Evolutionary conservation across 2,797 vertebrate genomes (phyloP).

Genomic region (Ctenopoma kingsleyae): DNA sequence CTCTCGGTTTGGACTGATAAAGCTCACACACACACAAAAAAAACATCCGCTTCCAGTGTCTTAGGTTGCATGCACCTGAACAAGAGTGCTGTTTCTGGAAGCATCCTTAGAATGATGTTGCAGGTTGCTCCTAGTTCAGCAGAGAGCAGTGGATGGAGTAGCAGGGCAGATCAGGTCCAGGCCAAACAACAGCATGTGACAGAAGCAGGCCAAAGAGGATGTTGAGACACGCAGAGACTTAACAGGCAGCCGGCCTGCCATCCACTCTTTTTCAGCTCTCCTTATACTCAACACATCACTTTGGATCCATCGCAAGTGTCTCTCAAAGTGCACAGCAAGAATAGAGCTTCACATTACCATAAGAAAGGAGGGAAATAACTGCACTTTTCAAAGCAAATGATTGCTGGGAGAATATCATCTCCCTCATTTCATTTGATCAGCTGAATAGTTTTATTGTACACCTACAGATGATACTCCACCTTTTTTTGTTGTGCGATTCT

Average conservation of each 20-base stretch:
- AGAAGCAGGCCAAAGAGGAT: slow-evolving; percentile 85
- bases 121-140: slow-evolving; percentile 67
- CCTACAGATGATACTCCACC: slow-evolving; percentile 46
- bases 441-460: slow-evolving; percentile 47
- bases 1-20: slow-evolving; percentile 51
- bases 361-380: slow-evolving; percentile 39
- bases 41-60: slow-evolving; percentile 46
- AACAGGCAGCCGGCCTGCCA: slow-evolving; percentile 82
- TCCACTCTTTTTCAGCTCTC: slow-evolving; percentile 80
- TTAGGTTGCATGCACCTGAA: slow-evolving; percentile 53
- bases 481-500: slow-evolving; percentile 36
- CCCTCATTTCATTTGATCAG: slow-evolving; percentile 47
- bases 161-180: slow-evolving; percentile 75
- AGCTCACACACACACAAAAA: slow-evolving; percentile 36
- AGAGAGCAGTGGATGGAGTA: slow-evolving; percentile 60
- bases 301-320: slow-evolving; percentile 66
- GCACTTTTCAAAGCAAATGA: slow-evolving; percentile 34
- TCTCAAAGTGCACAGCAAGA: slow-evolving; percentile 47
- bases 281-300: slow-evolving; percentile 81
- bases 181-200: slow-evolving; percentile 83
- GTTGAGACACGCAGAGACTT: slow-evolving; percentile 74
- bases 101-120: slow-evolving; percentile 55
- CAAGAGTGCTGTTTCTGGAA: slow-evolving; percentile 46
- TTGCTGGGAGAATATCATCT: slow-evolving; percentile 40
- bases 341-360: slow-evolving; percentile 45